Conservation (phyloP, 1,140 invertebrate species). For the Pogonus chalceus region DNA sequence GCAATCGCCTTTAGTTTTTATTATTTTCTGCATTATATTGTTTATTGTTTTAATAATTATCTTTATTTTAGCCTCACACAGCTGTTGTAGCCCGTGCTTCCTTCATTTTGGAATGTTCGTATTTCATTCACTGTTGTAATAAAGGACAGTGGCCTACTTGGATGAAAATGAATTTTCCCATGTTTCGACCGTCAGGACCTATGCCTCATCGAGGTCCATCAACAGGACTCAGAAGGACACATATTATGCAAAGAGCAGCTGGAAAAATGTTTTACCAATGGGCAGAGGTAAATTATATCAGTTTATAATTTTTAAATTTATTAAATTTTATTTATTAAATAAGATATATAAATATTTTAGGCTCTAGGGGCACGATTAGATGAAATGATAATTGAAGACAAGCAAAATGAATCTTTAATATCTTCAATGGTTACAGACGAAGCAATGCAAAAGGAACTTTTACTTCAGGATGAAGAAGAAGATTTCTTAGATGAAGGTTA, state of each 20-base stretch:
- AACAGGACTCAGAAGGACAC: slow-evolving; percentile 56
- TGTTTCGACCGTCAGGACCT: slow-evolving; percentile 66
- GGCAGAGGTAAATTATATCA: slow-evolving; percentile 65
- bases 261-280: slow-evolving; percentile 96
- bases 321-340: neutral
- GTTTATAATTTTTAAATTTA: too few species aligned
- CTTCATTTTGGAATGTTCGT: slow-evolving; percentile 86
- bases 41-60: too few species aligned
- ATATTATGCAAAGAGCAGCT: slow-evolving; percentile 80
- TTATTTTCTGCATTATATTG: neutral
- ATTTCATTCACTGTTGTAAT: slow-evolving; percentile 95
- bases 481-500: slow-evolving; percentile 96
- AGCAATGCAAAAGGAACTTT: slow-evolving; percentile 68
- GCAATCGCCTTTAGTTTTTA: slow-evolving; percentile 1
- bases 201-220: slow-evolving; percentile 33
- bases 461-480: slow-evolving; percentile 91
- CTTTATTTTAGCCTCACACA: slow-evolving; percentile 84
- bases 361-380: slow-evolving; percentile 75
- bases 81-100: slow-evolving; percentile 85
- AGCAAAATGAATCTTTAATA: slow-evolving; percentile 56
- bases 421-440: slow-evolving; percentile 68
- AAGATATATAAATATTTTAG: too few species aligned
- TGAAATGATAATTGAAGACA: slow-evolving; percentile 67
- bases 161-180: slow-evolving; percentile 81
- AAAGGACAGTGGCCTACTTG: slow-evolving; percentile 94